Conservation (phyloP, 2,888 invertebrate species). For the Cecidostiba fungosa region DNA sequence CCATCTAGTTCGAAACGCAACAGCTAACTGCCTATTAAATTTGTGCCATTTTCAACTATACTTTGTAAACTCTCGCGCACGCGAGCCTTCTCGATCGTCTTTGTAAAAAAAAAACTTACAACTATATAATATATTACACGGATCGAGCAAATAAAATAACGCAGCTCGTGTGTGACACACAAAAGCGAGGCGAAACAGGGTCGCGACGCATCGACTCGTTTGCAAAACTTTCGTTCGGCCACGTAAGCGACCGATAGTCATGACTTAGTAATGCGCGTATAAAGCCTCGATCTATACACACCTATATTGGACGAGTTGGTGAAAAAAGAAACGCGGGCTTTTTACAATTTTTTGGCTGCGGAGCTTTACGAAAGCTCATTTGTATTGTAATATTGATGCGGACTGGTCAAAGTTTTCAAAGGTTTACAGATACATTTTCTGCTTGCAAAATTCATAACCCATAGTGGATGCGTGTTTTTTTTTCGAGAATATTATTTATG, state of each 20-base stretch:
- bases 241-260: slow-evolving; percentile 43
- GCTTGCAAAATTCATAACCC: background rate
- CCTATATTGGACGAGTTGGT: background rate
- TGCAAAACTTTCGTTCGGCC: slow-evolving; percentile 45
- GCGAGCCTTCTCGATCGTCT: background rate
- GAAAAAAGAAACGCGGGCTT: background rate
- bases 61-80: background rate
- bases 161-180: slow-evolving; percentile 27
- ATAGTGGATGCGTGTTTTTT: no score
- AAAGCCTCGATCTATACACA: slow-evolving; percentile 35
- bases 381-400: background rate
- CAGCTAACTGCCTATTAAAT: background rate
- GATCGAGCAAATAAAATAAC: background rate
- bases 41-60: background rate
- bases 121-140: background rate
- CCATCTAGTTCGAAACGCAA: background rate
- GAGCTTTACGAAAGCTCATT: background rate
- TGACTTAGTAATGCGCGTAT: slow-evolving; percentile 69
- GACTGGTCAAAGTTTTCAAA: background rate
- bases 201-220: slow-evolving; percentile 33
- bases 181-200: slow-evolving; percentile 30
- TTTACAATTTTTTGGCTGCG: background rate
- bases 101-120: background rate
- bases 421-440: background rate
- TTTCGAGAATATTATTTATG: no score